phyloP scores from a whole-genome alignment of 2,113 vertebrate genomes.

The Corythornis madagascariensis region DNA sequence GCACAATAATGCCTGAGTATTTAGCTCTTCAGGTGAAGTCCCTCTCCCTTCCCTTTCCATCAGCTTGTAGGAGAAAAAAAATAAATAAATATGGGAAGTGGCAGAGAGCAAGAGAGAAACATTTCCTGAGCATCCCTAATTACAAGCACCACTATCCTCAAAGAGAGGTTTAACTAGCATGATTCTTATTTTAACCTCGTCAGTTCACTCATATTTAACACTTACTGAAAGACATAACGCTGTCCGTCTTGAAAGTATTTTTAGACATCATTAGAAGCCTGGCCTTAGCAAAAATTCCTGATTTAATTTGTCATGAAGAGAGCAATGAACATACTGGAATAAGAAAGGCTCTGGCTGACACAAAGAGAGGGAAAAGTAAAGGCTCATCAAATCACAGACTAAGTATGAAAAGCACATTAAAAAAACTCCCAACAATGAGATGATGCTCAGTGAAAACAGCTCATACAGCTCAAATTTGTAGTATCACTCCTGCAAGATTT shows the following conservation, averaged over 20 bases:
- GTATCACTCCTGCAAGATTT: not conserved
- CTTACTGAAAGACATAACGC: not conserved
- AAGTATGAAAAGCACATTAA: not conserved
- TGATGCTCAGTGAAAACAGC: not conserved
- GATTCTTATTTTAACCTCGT: slow-evolving; percentile 38
- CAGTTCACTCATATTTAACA: slow-evolving; percentile 11
- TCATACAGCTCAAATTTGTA: not conserved
- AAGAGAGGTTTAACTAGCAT: slow-evolving; percentile 32
- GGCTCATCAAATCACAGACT: not conserved
- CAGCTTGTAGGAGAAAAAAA: not conserved
- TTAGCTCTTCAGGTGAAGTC: not conserved
- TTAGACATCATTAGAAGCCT: slow-evolving; percentile 1
- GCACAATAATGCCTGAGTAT: fast-evolving
- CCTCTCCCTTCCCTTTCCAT: not conserved
- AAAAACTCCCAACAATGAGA: not conserved
- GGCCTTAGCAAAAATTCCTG: not conserved
- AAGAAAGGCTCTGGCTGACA: not conserved
- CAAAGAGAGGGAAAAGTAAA: not conserved
- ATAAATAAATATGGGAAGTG: not conserved
- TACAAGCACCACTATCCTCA: not conserved
- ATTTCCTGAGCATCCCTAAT: slow-evolving; percentile 17
- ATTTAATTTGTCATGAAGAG: not conserved
- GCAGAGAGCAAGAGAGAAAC: fast-evolving
- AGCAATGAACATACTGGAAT: not conserved
- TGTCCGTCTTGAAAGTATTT: slow-evolving; percentile 31